These are phyloP conservation scores for Agonopterix heracliana DNA, from an alignment of 2,888 invertebrate genomes.

Conservation along the genomic window DNA sequence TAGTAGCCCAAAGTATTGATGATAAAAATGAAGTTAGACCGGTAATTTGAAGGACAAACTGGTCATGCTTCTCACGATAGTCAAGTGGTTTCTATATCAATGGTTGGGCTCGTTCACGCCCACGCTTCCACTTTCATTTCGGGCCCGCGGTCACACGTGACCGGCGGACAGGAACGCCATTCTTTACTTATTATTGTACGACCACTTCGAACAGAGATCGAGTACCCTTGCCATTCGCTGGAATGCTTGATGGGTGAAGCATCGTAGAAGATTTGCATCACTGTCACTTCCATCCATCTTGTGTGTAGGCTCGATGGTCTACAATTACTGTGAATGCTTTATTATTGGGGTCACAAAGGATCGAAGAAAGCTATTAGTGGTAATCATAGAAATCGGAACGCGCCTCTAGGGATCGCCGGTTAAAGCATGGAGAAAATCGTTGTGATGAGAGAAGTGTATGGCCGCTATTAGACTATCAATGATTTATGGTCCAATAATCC, in stretches of 20 bases:
- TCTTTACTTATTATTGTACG: slow-evolving; percentile 41
- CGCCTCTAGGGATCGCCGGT: slow-evolving; percentile 1
- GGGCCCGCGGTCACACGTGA: slow-evolving; percentile 57
- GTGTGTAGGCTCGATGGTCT: slow-evolving; percentile 37
- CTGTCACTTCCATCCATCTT: slow-evolving; percentile 49
- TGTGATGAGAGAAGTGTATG: no score
- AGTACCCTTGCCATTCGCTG: slow-evolving; percentile 24
- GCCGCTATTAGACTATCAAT: no score
- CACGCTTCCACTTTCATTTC: slow-evolving; percentile 68
- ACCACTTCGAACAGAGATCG: slow-evolving; percentile 34
- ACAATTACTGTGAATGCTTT: slow-evolving; percentile 35
- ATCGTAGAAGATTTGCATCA: slow-evolving; percentile 49
- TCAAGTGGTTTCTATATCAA: slow-evolving; percentile 34
- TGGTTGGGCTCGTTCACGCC: slow-evolving; percentile 38
- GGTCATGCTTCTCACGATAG: slow-evolving; percentile 52
- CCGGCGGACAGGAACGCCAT: slow-evolving; percentile 45
- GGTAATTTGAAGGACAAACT: slow-evolving; percentile 26
- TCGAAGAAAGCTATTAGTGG: slow-evolving; percentile 11
- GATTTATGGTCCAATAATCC: no score
- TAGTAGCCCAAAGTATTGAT: no score
- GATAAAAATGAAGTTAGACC: no score
- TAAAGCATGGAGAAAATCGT: neutral
- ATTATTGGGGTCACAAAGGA: slow-evolving; percentile 11
- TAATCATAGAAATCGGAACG: slow-evolving; percentile 10
- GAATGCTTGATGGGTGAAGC: slow-evolving; percentile 40